These are phyloP conservation scores for Lepus timidus DNA, from an alignment of 2,113 vertebrate species.

Conservation along the genomic window DNA sequence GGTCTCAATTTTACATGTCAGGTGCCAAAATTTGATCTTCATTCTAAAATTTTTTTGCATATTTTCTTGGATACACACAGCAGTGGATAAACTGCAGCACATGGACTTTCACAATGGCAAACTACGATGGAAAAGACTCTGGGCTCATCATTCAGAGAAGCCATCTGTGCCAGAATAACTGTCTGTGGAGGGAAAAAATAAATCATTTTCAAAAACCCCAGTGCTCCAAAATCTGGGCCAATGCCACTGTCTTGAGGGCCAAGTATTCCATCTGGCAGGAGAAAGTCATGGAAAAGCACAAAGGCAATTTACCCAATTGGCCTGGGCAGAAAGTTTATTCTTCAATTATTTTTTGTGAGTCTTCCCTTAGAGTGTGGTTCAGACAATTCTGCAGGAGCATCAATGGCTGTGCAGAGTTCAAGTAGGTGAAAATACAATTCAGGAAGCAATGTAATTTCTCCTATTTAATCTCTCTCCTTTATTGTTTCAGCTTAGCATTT, in stretches of 20 bases:
- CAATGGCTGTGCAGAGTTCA: background rate
- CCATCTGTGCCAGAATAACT: conserved; percentile 55
- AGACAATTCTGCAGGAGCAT: background rate
- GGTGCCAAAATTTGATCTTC: conserved; percentile 15
- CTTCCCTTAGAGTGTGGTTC: background rate
- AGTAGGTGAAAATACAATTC: background rate
- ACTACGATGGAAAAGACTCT: conserved; percentile 50
- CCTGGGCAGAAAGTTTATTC: conserved; percentile 56
- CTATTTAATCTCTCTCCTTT: background rate
- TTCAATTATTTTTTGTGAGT: conserved; percentile 55
- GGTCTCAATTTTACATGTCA: background rate
- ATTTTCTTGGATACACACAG: background rate
- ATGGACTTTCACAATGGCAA: conserved; percentile 30
- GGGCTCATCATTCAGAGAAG: conserved; percentile 41
- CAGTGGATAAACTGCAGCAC: background rate
- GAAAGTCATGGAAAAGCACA: conserved; percentile 76
- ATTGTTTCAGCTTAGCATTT: background rate
- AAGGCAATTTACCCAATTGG: conserved; percentile 59
- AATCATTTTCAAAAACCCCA: conserved; percentile 73
- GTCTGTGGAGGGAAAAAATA: conserved; percentile 64
- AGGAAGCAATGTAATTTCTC: accelerated
- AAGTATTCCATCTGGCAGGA: conserved; percentile 71
- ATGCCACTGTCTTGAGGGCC: background rate
- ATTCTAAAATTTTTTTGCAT: conserved; percentile 49
- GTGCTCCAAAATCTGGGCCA: conserved; percentile 67